Base-by-base conservation (phyloP, 2,113 vertebrate species). In the Excalfactoria chinensis region DNA sequence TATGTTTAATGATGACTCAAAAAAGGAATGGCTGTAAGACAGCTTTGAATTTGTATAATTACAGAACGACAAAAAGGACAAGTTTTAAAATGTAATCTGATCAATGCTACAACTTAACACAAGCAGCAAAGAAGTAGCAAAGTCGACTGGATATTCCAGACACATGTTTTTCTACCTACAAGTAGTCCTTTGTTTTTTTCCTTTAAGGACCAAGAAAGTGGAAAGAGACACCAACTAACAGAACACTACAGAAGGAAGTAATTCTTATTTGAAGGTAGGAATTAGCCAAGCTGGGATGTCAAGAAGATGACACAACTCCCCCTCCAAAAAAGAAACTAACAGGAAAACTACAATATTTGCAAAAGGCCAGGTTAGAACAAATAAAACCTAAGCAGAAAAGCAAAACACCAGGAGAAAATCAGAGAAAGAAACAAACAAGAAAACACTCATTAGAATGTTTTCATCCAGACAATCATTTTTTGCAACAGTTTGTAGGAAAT, bases 351-450 rank as follows among this genome's bases (percentile, higher is more conserved):
- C 94, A 97, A 96, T 98, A 78, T 98, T 98, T 98, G 97, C 91
- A 91, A 97, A 95, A 98, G 98, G 97, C 97, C 98, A 98, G 96
- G 51, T 58, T 64, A 92, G 79, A 97, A 76, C 72, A 44, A 46
- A 60, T 21, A 77, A 5, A 78, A 73, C 68, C 20, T 14, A 32
- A 69, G 68, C n/a, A 81, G 69, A 77, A 90, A 98, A 97, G 73
- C 86, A 90, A 97, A 97, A 79, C 89, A 98, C 95, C 86, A 93
- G 91, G n/a, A 88, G 72, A 88, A 88, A 67, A 95, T 48, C 1
- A 0, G 40, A 62, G 23, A 20, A 90, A 70, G 71, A 94, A 92
- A 91, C 56, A 89, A 93, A 86, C 49, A 70, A 23, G 71, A 85
- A 78, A 86, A 49, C 51, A 68, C 55, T n/a, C n/a, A 56, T 84